Base-by-base conservation (phyloP, 2,888 invertebrate species). In the Rotaria socialis region DNA sequence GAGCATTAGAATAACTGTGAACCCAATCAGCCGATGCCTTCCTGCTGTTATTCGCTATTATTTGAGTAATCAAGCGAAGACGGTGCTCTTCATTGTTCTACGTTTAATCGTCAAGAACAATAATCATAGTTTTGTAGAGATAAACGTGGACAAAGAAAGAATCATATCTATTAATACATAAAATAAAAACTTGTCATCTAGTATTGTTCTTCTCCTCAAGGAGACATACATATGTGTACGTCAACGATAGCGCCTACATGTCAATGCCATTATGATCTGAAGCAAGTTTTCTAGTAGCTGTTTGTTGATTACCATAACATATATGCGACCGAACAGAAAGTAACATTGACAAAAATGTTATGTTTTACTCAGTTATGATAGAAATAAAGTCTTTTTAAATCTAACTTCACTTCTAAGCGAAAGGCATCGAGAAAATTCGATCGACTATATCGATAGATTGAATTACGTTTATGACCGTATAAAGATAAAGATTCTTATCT, bases 21-120 rank as follows among this genome's bases (percentile, higher is more conserved):
- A 67, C 27, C 67, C 67, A 67, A 67, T 67, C 67, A 67, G 27
- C 67, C 67, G 67, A 67, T 67, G 14, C 35, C 35, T 35, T 35
- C 67, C 67, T 67, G 67, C 67, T 67, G 67, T 67, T 67, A 35
- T 16, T 67, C 27, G 35, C 67, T 67, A 16, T 67, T 67, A 67
- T 67, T 27, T 67, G 35, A 27, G 67, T 67, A 67, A 67, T 67
- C 67, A 14, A 6, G 11, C 27, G 27, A 14, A 67, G 67, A 67
- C 35, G 16, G 11, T 67, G 35, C 16, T 10, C 11, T 35, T 10
- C 11, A 67, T 16, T 67, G 35, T 67, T 67, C 35, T 67, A 67
- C 35, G 35, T 67, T 67, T 27, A 14, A 16, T 67, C 35, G 35
- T 2, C 35, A 67, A 35, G 67, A 67, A 67, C 35, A 35, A 67